These are phyloP conservation scores for Amia ocellicauda DNA, from an alignment of 2,113 vertebrate species.

Conservation along the genomic window DNA sequence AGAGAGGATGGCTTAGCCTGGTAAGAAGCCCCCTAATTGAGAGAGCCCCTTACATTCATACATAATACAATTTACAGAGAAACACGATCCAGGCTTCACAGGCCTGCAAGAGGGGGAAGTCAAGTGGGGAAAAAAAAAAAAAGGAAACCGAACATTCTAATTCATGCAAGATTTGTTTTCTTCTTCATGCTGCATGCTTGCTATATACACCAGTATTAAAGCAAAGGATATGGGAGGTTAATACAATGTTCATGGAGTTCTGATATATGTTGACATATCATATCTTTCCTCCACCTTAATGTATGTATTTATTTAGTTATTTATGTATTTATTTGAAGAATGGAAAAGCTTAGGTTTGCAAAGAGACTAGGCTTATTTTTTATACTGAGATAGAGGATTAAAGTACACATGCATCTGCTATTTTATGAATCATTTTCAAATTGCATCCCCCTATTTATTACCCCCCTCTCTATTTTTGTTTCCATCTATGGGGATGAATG, in stretches of 20 bases:
- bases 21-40: constrained; percentile 26
- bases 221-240: constrained; percentile 1
- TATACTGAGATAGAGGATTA: too few relatives aligned
- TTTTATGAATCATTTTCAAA: too few relatives aligned
- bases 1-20: constrained; percentile 8
- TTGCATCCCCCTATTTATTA: too few relatives aligned
- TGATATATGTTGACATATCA: too few relatives aligned
- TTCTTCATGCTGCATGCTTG: not conserved
- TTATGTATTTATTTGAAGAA: too few relatives aligned
- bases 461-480: too few relatives aligned
- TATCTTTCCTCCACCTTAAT: too few relatives aligned
- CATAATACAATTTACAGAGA: constrained; percentile 36
- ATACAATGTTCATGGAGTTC: constrained; percentile 1
- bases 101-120: not conserved
- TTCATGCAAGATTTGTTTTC: not conserved
- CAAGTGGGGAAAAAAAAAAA: not conserved
- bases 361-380: too few relatives aligned
- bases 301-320: too few relatives aligned
- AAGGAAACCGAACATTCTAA: not conserved
- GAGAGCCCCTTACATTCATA: constrained; percentile 27
- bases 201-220: not conserved
- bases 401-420: too few relatives aligned
- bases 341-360: too few relatives aligned
- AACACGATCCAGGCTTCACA: constrained; percentile 26
- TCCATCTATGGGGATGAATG: too few relatives aligned